Percentiles rank a stretch among this genome's conserved stretches.
These are phyloP conservation scores for Tragelaphus scriptus DNA, from an alignment of 2,113 vertebrate genomes.

Conservation along the genomic window DNA sequence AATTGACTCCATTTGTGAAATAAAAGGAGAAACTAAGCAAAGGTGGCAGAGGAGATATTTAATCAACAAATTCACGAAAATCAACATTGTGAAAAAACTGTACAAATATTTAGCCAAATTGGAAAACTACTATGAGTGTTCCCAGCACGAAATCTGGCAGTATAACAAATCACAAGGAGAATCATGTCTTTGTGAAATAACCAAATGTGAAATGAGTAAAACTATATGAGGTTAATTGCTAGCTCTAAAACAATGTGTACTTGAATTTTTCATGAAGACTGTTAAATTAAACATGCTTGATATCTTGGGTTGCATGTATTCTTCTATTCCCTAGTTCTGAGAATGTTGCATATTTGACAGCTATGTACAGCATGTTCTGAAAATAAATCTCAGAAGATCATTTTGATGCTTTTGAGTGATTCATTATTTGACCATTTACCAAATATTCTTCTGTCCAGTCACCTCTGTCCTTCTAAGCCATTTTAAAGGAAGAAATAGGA, in stretches of 20 bases:
- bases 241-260: slow-evolving; percentile 14
- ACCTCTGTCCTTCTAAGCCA: neutral
- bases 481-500: neutral
- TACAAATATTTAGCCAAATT: slow-evolving; percentile 48
- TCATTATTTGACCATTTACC: neutral
- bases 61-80: slow-evolving; percentile 20
- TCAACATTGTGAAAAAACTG: slow-evolving; percentile 33
- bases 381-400: neutral
- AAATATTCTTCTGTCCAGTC: neutral
- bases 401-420: neutral
- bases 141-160: neutral
- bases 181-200: slow-evolving; percentile 16
- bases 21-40: slow-evolving; percentile 5
- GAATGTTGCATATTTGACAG: slow-evolving; percentile 1
- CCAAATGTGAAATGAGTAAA: neutral
- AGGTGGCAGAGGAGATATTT: neutral
- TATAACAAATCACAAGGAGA: slow-evolving; percentile 4
- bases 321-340: neutral
- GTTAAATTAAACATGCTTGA: slow-evolving; percentile 33
- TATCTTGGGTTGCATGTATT: slow-evolving; percentile 2
- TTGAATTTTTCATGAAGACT: slow-evolving; percentile 49
- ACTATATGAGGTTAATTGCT: neutral
- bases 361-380: neutral
- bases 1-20: slow-evolving; percentile 10
- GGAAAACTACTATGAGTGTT: neutral